Conservation (phyloP, 2,888 invertebrate genomes). For the Colletes collaris region DNA sequence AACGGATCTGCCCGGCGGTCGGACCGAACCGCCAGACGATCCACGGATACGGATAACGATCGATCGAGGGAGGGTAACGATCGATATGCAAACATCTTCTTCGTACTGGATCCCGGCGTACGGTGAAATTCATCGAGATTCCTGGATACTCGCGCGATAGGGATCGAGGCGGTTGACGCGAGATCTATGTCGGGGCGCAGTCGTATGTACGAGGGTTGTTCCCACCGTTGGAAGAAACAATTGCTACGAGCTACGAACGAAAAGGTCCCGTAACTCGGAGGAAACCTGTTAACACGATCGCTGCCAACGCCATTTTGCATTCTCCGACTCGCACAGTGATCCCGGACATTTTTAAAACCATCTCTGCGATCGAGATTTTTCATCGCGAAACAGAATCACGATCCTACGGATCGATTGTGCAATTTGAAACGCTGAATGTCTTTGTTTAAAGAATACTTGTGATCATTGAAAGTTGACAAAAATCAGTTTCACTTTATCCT, state of each 20-base stretch:
- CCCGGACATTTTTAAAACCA: too few species aligned
- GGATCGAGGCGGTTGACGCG: constrained; percentile 23
- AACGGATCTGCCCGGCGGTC: constrained; percentile 58
- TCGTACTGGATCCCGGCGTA: constrained; percentile 13
- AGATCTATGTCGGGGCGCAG: constrained; percentile 5
- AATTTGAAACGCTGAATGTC: too few species aligned
- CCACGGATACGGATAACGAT: constrained; percentile 31
- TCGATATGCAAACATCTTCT: constrained; percentile 55
- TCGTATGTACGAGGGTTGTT: constrained; percentile 1
- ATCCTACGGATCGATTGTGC: too few species aligned
- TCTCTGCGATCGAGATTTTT: too few species aligned
- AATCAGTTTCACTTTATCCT: too few species aligned
- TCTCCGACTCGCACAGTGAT: too few species aligned
- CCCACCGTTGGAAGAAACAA: neutral
- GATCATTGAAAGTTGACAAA: too few species aligned
- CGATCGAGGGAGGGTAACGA: constrained; percentile 24
- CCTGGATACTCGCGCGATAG: constrained; percentile 30
- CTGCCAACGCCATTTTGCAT: too few species aligned
- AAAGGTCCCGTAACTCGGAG: too few species aligned
- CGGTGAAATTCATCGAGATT: constrained; percentile 29
- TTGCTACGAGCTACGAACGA: constrained; percentile 1
- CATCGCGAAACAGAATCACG: too few species aligned
- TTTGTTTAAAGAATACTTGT: too few species aligned
- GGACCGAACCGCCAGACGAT: constrained; percentile 21
- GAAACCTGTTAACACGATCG: too few species aligned